phyloP scores from a whole-genome alignment of 2,113 vertebrate species.

The Scatophagus argus region DNA sequence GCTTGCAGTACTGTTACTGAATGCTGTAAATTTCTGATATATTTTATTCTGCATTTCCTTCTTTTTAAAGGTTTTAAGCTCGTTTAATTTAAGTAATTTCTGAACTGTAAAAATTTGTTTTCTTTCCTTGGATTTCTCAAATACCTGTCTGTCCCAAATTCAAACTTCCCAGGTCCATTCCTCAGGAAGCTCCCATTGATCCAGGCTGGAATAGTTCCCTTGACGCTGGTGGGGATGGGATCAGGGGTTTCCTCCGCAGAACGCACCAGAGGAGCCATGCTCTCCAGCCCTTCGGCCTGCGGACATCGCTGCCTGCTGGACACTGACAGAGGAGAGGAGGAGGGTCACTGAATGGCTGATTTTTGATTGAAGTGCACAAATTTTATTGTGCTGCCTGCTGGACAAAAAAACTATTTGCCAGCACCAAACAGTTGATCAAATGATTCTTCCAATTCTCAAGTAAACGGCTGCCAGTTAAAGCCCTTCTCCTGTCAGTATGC shows the following conservation, averaged over 20 bases:
- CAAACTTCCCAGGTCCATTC: constrained; percentile 93
- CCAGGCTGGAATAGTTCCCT: constrained; percentile 89
- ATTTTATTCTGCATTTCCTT: background rate
- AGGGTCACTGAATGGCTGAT: background rate
- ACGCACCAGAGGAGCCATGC: constrained; percentile 81
- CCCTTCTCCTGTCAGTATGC: background rate
- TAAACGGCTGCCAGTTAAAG: no score
- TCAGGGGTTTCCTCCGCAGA: constrained; percentile 86
- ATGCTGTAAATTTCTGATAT: background rate
- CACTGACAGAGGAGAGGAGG: constrained; percentile 40
- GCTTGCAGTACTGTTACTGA: background rate
- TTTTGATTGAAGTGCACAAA: background rate
- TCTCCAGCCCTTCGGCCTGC: constrained; percentile 78
- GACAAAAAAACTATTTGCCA: background rate
- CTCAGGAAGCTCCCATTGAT: constrained; percentile 89
- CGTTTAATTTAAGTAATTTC: background rate
- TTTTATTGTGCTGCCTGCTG: no score
- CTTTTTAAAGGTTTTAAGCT: background rate
- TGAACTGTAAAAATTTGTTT: background rate
- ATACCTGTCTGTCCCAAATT: constrained; percentile 91
- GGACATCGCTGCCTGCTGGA: constrained; percentile 74
- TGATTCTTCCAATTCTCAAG: no score
- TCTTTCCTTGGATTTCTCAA: background rate
- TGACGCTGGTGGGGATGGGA: constrained; percentile 81
- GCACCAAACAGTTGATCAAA: background rate